phyloP scores from a whole-genome alignment of 2,888 invertebrate genomes.

The Rhyacophila evoluta region DNA sequence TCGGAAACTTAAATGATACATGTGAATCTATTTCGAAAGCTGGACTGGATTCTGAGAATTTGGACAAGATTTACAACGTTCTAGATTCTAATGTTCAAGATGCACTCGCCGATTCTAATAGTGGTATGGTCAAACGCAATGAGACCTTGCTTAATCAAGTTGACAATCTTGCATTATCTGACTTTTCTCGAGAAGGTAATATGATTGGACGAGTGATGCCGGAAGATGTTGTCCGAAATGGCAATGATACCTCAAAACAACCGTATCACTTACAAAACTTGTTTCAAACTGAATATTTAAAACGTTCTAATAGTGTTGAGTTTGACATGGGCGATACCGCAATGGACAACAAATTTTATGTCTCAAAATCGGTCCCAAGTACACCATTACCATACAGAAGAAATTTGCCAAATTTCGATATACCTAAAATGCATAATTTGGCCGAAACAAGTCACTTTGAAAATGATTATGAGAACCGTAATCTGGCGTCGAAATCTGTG shows the following conservation, averaged over 20 bases:
- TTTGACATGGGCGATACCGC: slow-evolving; percentile 63
- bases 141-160: slow-evolving; percentile 57
- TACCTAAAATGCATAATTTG: slow-evolving; percentile 60
- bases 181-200: not conserved
- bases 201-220: not conserved
- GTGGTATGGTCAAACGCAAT: not conserved
- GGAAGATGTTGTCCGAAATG: not conserved
- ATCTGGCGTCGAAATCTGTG: slow-evolving; percentile 75
- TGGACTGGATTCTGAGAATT: slow-evolving; percentile 71
- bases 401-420: slow-evolving; percentile 63
- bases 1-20: slow-evolving; percentile 71
- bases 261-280: not conserved
- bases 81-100: slow-evolving; percentile 64
- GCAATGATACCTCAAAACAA: not conserved
- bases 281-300: slow-evolving; percentile 60
- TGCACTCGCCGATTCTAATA: not conserved
- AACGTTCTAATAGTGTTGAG: slow-evolving; percentile 66
- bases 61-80: slow-evolving; percentile 76
- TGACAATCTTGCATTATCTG: not conserved
- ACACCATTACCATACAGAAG: slow-evolving; percentile 73
- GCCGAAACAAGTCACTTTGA: slow-evolving; percentile 61
- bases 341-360: slow-evolving; percentile 65
- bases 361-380: slow-evolving; percentile 78
- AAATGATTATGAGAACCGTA: slow-evolving; percentile 59
- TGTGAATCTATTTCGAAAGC: slow-evolving; percentile 68